Conservation (phyloP, 1,140 invertebrate genomes). For the Ooceraea biroi region DNA sequence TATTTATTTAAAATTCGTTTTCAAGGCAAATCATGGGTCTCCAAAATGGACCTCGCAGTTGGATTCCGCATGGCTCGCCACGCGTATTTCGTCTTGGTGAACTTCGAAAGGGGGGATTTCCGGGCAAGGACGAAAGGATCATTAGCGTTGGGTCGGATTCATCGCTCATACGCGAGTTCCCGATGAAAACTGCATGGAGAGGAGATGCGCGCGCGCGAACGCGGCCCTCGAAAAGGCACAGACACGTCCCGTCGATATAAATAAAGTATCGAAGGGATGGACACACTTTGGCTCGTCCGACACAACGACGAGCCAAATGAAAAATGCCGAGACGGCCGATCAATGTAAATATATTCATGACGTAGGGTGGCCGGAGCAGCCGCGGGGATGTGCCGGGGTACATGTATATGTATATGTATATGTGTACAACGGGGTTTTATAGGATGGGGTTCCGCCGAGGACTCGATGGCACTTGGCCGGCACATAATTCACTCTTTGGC, state of each 20-base stretch:
- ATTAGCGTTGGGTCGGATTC: slow-evolving; percentile 59
- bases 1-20: too few species aligned
- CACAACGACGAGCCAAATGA: slow-evolving; percentile 82
- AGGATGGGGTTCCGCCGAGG: slow-evolving; percentile 70
- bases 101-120: slow-evolving; percentile 29
- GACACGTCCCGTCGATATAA: slow-evolving; percentile 76
- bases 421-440: slow-evolving; percentile 65
- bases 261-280: slow-evolving; percentile 78
- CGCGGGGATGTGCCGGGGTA: slow-evolving; percentile 73
- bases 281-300: slow-evolving; percentile 70
- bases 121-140: slow-evolving; percentile 60
- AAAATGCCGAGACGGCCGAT: slow-evolving; percentile 86
- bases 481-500: slow-evolving; percentile 86
- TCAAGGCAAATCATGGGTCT: too few species aligned
- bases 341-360: slow-evolving; percentile 87
- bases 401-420: slow-evolving; percentile 69
- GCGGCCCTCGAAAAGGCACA: slow-evolving; percentile 57
- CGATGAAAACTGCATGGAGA: slow-evolving; percentile 69
- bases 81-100: too few species aligned
- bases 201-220: background rate
- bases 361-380: slow-evolving; percentile 81
- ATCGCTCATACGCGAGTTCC: slow-evolving; percentile 58
- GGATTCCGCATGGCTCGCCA: too few species aligned
- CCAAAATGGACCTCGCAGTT: too few species aligned
- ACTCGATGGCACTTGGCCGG: slow-evolving; percentile 83